Percentiles rank a stretch among this genome's conserved stretches.
These are phyloP conservation scores for Aplocera efformata DNA, from an alignment of 2,888 invertebrate genomes.

Conservation along the genomic window DNA sequence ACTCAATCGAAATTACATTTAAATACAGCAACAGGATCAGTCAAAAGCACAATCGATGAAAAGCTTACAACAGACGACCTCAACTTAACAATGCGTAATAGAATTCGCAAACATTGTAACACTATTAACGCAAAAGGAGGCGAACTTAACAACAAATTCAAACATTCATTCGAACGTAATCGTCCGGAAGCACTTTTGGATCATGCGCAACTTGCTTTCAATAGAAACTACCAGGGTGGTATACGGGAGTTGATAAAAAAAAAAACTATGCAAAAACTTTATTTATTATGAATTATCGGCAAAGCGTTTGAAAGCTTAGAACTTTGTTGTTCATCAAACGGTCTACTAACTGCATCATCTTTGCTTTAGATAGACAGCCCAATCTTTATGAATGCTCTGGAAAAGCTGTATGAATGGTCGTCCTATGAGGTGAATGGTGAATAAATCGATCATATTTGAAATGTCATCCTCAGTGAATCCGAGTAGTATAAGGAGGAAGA, in stretches of 20 bases:
- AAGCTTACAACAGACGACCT: slow-evolving; percentile 53
- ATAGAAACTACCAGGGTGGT: slow-evolving; percentile 68
- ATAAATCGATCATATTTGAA: no score
- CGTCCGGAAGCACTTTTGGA: slow-evolving; percentile 70
- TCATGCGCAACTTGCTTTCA: slow-evolving; percentile 67
- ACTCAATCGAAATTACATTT: slow-evolving; percentile 22
- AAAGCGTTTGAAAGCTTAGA: slow-evolving; percentile 6
- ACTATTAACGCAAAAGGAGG: slow-evolving; percentile 77
- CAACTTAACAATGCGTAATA: slow-evolving; percentile 74
- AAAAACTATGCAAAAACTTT: slow-evolving; percentile 9
- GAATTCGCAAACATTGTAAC: slow-evolving; percentile 78
- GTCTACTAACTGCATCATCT: no score
- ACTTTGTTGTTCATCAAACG: no score
- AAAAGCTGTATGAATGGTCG: no score
- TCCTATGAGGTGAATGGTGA: no score
- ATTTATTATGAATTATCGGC: slow-evolving; percentile 8
- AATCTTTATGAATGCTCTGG: no score
- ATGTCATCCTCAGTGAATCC: no score
- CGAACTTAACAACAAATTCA: slow-evolving; percentile 77
- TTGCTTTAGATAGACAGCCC: no score
- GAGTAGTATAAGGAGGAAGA: no score
- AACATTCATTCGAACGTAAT: slow-evolving; percentile 74
- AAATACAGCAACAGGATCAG: slow-evolving; percentile 56
- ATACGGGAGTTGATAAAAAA: slow-evolving; percentile 28
- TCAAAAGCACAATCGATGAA: slow-evolving; percentile 62